These are phyloP conservation scores for Rhabdomys dilectus DNA, from an alignment of 2,113 vertebrate species.

Conservation along the genomic window DNA sequence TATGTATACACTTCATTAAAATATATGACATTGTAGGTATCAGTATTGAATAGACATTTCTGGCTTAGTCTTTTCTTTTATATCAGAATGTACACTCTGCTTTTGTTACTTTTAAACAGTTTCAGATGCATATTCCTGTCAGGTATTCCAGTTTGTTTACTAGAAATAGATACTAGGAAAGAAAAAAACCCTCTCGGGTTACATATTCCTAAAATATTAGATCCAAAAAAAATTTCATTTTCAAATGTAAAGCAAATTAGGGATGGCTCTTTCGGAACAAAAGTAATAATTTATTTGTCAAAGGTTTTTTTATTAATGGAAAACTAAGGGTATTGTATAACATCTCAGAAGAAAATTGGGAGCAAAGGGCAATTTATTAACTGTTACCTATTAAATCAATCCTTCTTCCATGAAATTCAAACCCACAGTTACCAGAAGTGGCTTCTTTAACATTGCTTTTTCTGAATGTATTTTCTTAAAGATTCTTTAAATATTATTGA, in stretches of 20 bases:
- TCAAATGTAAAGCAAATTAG: not conserved
- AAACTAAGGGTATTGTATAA: not conserved
- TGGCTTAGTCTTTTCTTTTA: not conserved
- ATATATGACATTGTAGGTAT: not conserved
- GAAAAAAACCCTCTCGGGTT: not conserved
- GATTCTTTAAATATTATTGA: not conserved
- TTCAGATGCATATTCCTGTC: not conserved
- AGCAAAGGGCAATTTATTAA: constrained; percentile 1
- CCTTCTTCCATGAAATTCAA: not conserved
- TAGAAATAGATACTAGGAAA: not conserved
- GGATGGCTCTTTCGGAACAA: not conserved
- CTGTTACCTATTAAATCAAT: not conserved
- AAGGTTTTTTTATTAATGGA: not conserved
- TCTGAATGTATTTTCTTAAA: not conserved
- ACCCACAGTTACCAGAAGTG: not conserved
- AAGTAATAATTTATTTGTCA: not conserved
- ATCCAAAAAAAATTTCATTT: not conserved
- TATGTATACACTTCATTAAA: not conserved
- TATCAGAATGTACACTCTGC: not conserved
- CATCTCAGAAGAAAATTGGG: not conserved
- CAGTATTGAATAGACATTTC: not conserved
- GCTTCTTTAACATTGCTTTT: not conserved
- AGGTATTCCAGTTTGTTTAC: not conserved
- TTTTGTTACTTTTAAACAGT: not conserved
- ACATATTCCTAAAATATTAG: not conserved